Conservation (phyloP, 2,888 invertebrate species). For the Cantharis flavilabris region DNA sequence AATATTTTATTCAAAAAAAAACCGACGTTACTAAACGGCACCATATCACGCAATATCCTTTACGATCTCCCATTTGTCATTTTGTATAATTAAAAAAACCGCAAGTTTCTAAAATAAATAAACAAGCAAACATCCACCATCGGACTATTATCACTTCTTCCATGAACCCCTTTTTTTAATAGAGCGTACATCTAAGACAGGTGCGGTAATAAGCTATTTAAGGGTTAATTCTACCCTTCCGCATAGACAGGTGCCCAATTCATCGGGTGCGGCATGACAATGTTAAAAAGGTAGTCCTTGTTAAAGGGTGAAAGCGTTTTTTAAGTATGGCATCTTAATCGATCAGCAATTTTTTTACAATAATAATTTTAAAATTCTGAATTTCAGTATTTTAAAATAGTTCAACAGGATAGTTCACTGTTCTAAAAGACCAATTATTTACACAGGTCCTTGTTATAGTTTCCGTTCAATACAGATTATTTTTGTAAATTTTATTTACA, state of each 20-base stretch:
- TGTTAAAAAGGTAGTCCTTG: constrained; percentile 40
- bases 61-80: neutral
- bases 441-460: too few species aligned
- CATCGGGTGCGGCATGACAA: constrained; percentile 41
- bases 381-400: too few species aligned
- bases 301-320: constrained; percentile 30
- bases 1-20: neutral
- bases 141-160: constrained; percentile 10
- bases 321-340: constrained; percentile 37
- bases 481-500: too few species aligned
- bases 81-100: constrained; percentile 1
- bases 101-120: constrained; percentile 12
- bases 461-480: too few species aligned
- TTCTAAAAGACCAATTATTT: too few species aligned
- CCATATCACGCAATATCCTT: neutral
- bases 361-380: too few species aligned
- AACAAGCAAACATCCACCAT: neutral
- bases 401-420: too few species aligned
- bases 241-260: constrained; percentile 43
- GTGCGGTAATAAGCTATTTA: constrained; percentile 45
- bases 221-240: constrained; percentile 44
- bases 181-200: constrained; percentile 33
- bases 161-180: constrained; percentile 1
- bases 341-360: constrained; percentile 3
- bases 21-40: neutral